Conservation (phyloP, 1,140 invertebrate genomes). For the Eciton burchellii region DNA sequence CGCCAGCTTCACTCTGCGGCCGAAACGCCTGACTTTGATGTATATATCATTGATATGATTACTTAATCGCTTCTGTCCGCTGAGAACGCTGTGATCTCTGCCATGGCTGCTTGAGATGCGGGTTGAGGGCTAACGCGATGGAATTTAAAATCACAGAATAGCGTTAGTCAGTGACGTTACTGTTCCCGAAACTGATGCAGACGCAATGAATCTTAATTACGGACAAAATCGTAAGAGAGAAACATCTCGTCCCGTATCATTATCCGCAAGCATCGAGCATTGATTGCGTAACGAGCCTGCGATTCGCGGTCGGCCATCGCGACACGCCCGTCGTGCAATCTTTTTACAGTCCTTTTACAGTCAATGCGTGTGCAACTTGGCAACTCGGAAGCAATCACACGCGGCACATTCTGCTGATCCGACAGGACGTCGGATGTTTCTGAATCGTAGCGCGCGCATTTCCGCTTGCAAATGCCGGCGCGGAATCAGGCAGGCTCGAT, state of each 20-base stretch:
- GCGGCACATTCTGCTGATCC: constrained; percentile 34
- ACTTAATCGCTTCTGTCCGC: too few species aligned
- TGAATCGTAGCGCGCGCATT: constrained; percentile 64
- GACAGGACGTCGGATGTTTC: constrained; percentile 65
- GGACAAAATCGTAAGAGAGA: background rate
- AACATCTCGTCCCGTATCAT: background rate
- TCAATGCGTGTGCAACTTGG: constrained; percentile 51
- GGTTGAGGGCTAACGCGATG: too few species aligned
- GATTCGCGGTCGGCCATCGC: constrained; percentile 14
- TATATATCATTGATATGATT: too few species aligned
- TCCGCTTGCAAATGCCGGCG: constrained; percentile 71
- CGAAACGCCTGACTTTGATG: too few species aligned
- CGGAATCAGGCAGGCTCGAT: constrained; percentile 74
- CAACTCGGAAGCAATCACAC: constrained; percentile 60
- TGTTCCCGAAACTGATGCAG: too few species aligned
- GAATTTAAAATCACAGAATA: too few species aligned
- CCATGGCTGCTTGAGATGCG: too few species aligned
- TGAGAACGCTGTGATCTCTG: too few species aligned
- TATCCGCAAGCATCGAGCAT: background rate
- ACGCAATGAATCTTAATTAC: too few species aligned
- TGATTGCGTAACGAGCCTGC: background rate
- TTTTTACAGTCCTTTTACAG: constrained; percentile 55
- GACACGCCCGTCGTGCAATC: constrained; percentile 7
- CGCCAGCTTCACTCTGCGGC: too few species aligned
- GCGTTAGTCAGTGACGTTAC: too few species aligned